Conservation (phyloP, 2,888 invertebrate species). For the Micoletzkya japonica region DNA sequence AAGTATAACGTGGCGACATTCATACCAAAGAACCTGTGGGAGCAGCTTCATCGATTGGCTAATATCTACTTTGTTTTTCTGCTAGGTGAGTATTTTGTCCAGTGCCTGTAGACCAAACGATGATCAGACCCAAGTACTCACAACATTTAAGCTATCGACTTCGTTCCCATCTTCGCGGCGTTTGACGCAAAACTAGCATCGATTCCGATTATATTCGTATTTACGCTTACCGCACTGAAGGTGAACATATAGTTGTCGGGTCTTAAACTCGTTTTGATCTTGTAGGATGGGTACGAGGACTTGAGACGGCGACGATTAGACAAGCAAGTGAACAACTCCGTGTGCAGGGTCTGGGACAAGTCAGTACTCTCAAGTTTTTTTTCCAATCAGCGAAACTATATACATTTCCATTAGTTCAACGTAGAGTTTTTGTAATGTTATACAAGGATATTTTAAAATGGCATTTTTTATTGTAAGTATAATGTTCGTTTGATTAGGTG, state of each 20-base stretch:
- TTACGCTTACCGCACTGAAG: constrained; percentile 17
- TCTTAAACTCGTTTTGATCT: background rate
- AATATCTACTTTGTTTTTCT: constrained; percentile 96
- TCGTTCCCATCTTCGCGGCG: constrained; percentile 4
- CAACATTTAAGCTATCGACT: constrained; percentile 4
- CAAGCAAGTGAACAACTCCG: constrained; percentile 87
- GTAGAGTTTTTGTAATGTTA: background rate
- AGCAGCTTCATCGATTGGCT: constrained; percentile 94
- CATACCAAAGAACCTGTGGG: constrained; percentile 89
- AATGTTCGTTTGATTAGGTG: background rate
- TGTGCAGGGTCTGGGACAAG: constrained; percentile 75
- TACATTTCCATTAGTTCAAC: background rate
- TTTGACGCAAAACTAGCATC: background rate
- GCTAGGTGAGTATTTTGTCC: constrained; percentile 72
- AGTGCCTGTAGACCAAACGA: background rate
- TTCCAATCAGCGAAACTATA: background rate
- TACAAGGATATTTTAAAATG: background rate
- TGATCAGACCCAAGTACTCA: background rate
- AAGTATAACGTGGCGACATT: constrained; percentile 91
- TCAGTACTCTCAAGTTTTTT: constrained; percentile 10
- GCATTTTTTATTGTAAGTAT: background rate
- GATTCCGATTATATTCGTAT: constrained; percentile 17
- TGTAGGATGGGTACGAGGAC: constrained; percentile 24
- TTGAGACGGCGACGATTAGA: constrained; percentile 78
- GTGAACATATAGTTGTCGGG: background rate